Conservation (phyloP, 2,888 invertebrate species). For the Xylota sylvarum region DNA sequence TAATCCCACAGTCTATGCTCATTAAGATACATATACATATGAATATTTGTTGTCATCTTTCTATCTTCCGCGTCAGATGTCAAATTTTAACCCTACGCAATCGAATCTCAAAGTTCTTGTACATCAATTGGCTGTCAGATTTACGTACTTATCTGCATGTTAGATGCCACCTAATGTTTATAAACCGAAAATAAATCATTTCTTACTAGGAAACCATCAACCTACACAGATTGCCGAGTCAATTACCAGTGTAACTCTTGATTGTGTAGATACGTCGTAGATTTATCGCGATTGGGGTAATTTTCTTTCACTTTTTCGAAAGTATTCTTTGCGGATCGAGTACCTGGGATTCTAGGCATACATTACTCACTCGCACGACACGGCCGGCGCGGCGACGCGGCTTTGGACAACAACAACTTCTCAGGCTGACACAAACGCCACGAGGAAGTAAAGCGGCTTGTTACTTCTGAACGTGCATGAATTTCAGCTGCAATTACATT, state of each 20-base stretch:
- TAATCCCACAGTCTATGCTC: too few relatives aligned
- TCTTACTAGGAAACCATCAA: slow-evolving; percentile 21
- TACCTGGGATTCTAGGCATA: slow-evolving; percentile 54
- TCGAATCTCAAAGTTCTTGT: slow-evolving; percentile 8
- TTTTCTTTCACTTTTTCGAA: slow-evolving; percentile 69
- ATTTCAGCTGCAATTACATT: slow-evolving; percentile 70
- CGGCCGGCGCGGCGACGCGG: neutral
- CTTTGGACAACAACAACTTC: neutral
- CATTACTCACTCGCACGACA: slow-evolving; percentile 48
- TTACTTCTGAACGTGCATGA: slow-evolving; percentile 64
- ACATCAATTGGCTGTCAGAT: slow-evolving; percentile 49
- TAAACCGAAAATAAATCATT: slow-evolving; percentile 35
- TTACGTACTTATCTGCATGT: slow-evolving; percentile 19
- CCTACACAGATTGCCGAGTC: slow-evolving; percentile 37
- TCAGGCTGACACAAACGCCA: slow-evolving; percentile 37
- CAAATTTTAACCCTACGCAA: slow-evolving; percentile 29
- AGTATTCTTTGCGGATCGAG: slow-evolving; percentile 33
- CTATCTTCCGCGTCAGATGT: slow-evolving; percentile 1
- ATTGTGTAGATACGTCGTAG: slow-evolving; percentile 42
- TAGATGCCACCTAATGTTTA: slow-evolving; percentile 34
- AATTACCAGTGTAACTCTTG: slow-evolving; percentile 42
- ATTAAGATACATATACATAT: too few relatives aligned
- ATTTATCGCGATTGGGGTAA: slow-evolving; percentile 52
- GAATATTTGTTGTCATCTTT: neutral
- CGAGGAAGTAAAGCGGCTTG: slow-evolving; percentile 52